Evolutionary conservation across 2,888 invertebrate species (phyloP).

Genomic region (Tinea semifulvella): DNA sequence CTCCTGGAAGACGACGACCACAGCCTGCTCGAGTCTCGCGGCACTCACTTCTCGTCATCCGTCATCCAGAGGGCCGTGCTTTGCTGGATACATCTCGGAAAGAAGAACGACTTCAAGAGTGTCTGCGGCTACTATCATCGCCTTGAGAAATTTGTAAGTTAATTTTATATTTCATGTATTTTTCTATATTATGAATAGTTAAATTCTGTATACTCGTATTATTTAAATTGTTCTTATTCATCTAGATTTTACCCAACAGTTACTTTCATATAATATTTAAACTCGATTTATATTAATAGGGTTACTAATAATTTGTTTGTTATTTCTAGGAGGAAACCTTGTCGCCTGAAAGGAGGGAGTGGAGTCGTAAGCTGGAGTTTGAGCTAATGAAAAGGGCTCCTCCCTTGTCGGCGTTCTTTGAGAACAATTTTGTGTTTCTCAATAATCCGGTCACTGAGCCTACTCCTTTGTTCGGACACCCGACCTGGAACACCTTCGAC

Average conservation of each 20-base stretch:
- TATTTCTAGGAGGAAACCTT: conserved; percentile 12
- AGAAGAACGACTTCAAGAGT: conserved; percentile 3
- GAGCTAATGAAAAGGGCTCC: conserved; percentile 3
- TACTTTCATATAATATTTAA: neutral
- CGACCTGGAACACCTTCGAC: neutral
- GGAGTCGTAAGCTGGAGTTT: conserved; percentile 10
- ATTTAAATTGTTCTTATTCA: neutral
- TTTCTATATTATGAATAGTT: neutral
- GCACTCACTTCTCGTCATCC: neutral
- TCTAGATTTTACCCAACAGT: neutral
- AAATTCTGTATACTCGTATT: too few species aligned
- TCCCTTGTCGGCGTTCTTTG: conserved; percentile 4
- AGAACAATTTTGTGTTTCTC: neutral
- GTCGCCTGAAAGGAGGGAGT: neutral
- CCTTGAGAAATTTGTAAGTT: conserved; percentile 13
- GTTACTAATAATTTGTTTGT: neutral
- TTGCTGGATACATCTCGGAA: conserved; percentile 11
- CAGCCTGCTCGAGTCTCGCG: neutral
- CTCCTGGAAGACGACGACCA: neutral
- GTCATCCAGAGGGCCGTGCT: neutral
- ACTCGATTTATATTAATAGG: neutral
- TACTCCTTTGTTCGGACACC: neutral
- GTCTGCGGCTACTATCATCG: conserved; percentile 13
- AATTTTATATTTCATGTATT: too few species aligned
- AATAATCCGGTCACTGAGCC: neutral